phyloP scores from a whole-genome alignment of 1,140 invertebrate genomes.

The Octopus sinensis region DNA sequence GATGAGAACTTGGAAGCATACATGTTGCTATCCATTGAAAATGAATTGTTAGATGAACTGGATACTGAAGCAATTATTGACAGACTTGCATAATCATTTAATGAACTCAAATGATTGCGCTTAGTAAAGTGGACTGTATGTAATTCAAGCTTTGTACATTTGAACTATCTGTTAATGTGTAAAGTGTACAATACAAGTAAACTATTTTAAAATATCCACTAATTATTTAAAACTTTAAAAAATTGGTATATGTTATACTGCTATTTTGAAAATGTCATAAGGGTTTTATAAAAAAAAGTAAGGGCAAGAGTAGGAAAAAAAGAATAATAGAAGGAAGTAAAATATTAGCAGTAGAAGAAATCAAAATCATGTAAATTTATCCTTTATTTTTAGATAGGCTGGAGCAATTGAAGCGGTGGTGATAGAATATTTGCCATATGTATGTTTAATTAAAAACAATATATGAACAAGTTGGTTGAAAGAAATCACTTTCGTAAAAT shows the following conservation, averaged over 20 bases:
- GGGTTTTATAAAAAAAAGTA: background rate
- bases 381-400: slow-evolving; percentile 2
- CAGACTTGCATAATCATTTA: background rate
- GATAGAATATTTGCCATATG: slow-evolving; percentile 2
- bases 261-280: background rate
- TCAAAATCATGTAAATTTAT: slow-evolving; percentile 8
- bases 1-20: background rate
- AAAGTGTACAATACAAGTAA: background rate
- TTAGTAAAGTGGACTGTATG: background rate
- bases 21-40: background rate
- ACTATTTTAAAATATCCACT: background rate
- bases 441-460: background rate
- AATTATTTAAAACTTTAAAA: background rate
- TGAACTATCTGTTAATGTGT: slow-evolving; percentile 2
- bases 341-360: background rate
- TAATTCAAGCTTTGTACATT: background rate
- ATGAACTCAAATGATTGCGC: background rate
- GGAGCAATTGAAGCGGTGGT: background rate
- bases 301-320: background rate
- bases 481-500: slow-evolving; percentile 3
- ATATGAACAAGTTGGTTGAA: background rate
- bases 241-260: background rate
- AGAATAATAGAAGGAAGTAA: slow-evolving; percentile 8
- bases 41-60: slow-evolving; percentile 3
- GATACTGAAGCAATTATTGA: background rate